These are phyloP conservation scores for Parotocinclus haroldoi DNA, from an alignment of 2,797 vertebrate genomes.

Conservation along the genomic window DNA sequence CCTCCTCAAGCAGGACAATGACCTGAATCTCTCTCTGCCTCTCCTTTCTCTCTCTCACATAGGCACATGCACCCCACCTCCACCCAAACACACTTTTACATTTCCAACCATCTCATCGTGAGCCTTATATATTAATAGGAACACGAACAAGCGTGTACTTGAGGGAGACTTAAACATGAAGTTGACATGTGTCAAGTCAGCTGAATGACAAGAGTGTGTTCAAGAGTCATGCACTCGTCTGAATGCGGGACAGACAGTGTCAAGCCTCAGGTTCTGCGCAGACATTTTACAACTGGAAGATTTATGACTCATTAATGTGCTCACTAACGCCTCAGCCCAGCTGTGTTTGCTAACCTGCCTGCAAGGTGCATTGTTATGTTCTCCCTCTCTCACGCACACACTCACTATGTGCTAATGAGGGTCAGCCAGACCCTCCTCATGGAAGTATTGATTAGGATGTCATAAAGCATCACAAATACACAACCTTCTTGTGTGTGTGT, in stretches of 20 bases:
- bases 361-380: constrained; percentile 75
- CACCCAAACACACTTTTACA: background rate
- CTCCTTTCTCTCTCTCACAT: constrained; percentile 4
- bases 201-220: constrained; percentile 16
- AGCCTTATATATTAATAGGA: constrained; percentile 24
- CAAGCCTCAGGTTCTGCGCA: constrained; percentile 2
- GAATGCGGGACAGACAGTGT: constrained; percentile 24
- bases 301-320: constrained; percentile 74
- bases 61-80: background rate
- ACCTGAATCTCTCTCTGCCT: constrained; percentile 57
- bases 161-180: constrained; percentile 41
- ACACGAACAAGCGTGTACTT: constrained; percentile 36
- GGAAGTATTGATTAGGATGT: constrained; percentile 33
- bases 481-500: background rate
- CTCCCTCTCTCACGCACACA: constrained; percentile 52
- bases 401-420: constrained; percentile 48
- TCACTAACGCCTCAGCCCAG: constrained; percentile 68
- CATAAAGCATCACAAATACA: constrained; percentile 19
- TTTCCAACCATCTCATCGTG: constrained; percentile 9
- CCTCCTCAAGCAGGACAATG: constrained; percentile 60
- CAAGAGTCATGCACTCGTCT: constrained; percentile 18
- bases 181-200: background rate
- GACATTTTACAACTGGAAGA: constrained; percentile 54
- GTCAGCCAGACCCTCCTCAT: constrained; percentile 22
- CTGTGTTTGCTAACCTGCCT: constrained; percentile 79